These are phyloP conservation scores for Zygaena filipendulae DNA, from an alignment of 2,888 invertebrate genomes.

Conservation along the genomic window DNA sequence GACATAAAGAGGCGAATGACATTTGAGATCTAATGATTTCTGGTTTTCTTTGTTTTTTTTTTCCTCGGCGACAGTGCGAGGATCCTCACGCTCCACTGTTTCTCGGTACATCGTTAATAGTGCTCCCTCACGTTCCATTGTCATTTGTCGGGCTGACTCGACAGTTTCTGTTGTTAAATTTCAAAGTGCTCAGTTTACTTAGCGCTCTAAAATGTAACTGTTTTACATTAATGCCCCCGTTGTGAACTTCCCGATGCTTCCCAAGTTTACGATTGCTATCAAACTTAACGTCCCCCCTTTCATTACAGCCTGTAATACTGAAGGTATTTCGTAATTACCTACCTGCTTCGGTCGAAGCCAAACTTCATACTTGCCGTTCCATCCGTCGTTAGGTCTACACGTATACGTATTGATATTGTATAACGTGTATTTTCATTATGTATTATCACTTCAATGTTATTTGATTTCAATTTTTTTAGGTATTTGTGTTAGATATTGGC, in stretches of 20 bases:
- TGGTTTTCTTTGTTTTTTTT: too few species aligned
- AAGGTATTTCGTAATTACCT: slow-evolving; percentile 35
- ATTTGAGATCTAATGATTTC: too few species aligned
- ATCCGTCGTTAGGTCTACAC: too few species aligned
- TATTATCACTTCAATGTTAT: slow-evolving; percentile 1
- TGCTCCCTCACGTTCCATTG: slow-evolving; percentile 6
- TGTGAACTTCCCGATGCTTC: slow-evolving; percentile 17
- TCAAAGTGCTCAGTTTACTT: slow-evolving; percentile 8
- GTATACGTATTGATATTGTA: not conserved
- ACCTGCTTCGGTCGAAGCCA: too few species aligned
- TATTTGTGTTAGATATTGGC: too few species aligned
- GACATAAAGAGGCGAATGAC: too few species aligned
- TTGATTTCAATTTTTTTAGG: too few species aligned
- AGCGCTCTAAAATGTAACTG: slow-evolving; percentile 13
- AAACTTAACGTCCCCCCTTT: slow-evolving; percentile 23
- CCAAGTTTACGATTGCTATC: slow-evolving; percentile 31
- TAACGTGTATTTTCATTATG: not conserved
- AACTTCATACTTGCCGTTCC: too few species aligned
- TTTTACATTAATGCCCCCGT: slow-evolving; percentile 16
- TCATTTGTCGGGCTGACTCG: slow-evolving; percentile 44
- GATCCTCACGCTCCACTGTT: too few species aligned
- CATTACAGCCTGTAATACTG: slow-evolving; percentile 17
- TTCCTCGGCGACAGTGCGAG: too few species aligned
- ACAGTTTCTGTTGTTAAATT: slow-evolving; percentile 23
- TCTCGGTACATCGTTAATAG: not conserved